A percentile compares a stretch with the other conserved stretches of the same genome.
These are phyloP conservation scores for Drosophila quadrilineata DNA, from an alignment of 1,140 invertebrate species.

Conservation along the genomic window DNA sequence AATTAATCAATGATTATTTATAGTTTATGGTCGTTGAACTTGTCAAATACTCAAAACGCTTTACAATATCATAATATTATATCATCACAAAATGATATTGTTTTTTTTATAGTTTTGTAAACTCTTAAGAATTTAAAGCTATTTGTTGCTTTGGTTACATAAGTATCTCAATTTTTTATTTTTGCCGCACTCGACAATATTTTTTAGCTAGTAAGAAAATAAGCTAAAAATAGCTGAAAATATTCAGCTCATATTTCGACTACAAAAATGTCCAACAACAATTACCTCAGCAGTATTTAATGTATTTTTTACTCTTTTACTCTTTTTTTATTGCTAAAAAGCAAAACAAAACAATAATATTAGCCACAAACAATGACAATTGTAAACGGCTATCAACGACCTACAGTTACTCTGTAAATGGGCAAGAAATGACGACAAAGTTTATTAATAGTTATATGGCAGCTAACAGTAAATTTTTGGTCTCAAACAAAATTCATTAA, in stretches of 20 bases:
- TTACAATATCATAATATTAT: too few species aligned
- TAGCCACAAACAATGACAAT: slow-evolving; percentile 40
- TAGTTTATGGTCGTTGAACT: slow-evolving; percentile 7
- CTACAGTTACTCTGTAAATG: slow-evolving; percentile 13
- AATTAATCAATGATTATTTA: not conserved
- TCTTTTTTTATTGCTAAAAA: too few species aligned
- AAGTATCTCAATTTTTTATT: too few species aligned
- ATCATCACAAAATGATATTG: not conserved
- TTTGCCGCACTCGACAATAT: slow-evolving; percentile 45
- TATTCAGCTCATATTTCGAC: slow-evolving; percentile 66
- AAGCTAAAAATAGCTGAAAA: slow-evolving; percentile 48
- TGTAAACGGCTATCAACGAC: slow-evolving; percentile 11
- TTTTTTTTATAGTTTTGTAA: not conserved
- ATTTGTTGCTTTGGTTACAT: slow-evolving; percentile 43
- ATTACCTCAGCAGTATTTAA: slow-evolving; percentile 37
- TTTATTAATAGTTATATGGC: not conserved
- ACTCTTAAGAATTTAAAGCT: not conserved
- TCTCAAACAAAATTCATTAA: not conserved
- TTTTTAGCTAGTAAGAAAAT: slow-evolving; percentile 48
- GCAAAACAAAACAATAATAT: slow-evolving; percentile 26
- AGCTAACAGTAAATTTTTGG: not conserved
- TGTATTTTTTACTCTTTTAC: too few species aligned
- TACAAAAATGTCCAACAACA: slow-evolving; percentile 18
- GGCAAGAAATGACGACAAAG: not conserved
- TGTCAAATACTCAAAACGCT: too few species aligned